Evolutionary conservation across 1,140 invertebrate genomes (phyloP).

Genomic region (Drosophila rhopaloa): DNA sequence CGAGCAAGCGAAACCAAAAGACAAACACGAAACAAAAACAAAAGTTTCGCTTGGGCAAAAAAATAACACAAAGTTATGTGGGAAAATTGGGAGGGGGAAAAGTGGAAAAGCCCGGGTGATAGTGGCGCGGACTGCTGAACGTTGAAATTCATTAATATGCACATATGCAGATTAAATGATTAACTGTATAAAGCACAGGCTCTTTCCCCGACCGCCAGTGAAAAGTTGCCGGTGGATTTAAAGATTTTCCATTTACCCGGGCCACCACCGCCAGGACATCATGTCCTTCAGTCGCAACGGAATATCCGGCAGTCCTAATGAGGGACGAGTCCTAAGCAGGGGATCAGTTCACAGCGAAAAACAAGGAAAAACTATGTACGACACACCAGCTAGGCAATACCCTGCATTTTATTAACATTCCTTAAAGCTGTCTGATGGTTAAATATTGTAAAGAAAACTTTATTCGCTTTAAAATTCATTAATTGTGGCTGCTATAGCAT

Average conservation of each 20-base stretch:
- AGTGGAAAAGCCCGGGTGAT: neutral
- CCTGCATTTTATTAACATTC: too few relatives aligned
- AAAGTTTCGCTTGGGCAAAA: conserved; percentile 16
- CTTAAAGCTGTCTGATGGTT: too few relatives aligned
- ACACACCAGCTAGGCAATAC: too few relatives aligned
- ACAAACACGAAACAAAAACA: conserved; percentile 39
- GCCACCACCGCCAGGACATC: neutral
- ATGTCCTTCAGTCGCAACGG: conserved; percentile 3
- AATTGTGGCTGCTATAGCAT: too few relatives aligned
- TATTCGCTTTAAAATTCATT: too few relatives aligned
- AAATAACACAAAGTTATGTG: neutral
- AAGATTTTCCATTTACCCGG: neutral
- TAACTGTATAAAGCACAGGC: conserved; percentile 51
- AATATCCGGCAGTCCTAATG: conserved; percentile 14
- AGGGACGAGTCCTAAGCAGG: conserved; percentile 1
- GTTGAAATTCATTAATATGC: conserved; percentile 72
- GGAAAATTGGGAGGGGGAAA: neutral
- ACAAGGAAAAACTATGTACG: neutral
- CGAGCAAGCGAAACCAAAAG: conserved; percentile 37
- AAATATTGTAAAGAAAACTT: too few relatives aligned
- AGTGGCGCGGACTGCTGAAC: neutral
- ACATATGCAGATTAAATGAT: conserved; percentile 81
- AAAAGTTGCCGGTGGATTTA: conserved; percentile 11
- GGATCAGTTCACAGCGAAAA: neutral
- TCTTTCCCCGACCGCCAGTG: neutral